Conservation (phyloP, 1,140 invertebrate species). For the Heliconius hermathena region DNA sequence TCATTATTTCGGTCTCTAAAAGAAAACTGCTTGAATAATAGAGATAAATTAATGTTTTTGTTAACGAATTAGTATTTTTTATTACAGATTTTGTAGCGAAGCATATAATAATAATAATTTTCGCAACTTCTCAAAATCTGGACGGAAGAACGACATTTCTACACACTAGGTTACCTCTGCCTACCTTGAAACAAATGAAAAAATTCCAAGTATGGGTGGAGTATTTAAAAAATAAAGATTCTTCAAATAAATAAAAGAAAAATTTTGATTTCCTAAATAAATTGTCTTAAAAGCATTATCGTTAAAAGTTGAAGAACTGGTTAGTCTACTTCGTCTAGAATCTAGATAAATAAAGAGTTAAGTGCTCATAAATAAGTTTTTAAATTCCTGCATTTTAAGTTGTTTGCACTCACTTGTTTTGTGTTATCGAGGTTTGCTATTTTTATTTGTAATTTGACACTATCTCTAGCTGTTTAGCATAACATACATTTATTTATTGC, state of each 20-base stretch:
- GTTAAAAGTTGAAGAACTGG: neutral
- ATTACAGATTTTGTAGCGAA: no score
- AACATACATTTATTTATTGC: neutral
- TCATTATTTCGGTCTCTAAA: neutral
- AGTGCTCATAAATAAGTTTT: neutral
- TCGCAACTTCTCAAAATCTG: neutral
- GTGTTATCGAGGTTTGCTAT: neutral
- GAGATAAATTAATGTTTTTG: no score
- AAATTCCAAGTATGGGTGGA: no score
- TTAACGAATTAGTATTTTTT: no score
- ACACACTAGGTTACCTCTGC: no score
- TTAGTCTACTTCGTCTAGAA: neutral
- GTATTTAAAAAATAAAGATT: neutral
- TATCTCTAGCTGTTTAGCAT: neutral
- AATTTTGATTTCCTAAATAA: no score
- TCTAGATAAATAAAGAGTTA: neutral
- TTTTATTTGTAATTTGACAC: slow-evolving; percentile 5
- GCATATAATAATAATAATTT: no score
- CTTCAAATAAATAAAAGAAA: neutral
- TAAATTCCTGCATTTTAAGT: slow-evolving; percentile 14
- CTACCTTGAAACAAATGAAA: no score
- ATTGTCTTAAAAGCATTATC: neutral
- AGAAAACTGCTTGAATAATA: neutral
- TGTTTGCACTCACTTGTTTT: slow-evolving; percentile 3
- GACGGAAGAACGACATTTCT: no score